Percentiles rank a stretch among this genome's conserved stretches.
Conservation (phyloP, 1,140 invertebrate species). For the Dermatophagoides farinae region DNA sequence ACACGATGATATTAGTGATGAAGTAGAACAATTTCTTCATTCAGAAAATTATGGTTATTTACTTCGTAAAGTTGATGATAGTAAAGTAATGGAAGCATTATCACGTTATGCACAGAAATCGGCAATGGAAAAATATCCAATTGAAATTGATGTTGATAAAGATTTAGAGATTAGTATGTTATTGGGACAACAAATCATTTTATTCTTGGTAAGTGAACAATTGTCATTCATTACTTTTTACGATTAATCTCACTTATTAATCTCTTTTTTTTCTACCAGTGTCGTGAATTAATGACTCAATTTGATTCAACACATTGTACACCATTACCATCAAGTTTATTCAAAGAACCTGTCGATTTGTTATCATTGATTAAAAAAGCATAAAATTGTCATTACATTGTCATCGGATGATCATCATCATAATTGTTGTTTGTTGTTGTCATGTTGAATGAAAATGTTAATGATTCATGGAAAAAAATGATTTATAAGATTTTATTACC, state of each 20-base stretch:
- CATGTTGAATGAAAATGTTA: no score
- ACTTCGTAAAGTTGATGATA: constrained; percentile 24
- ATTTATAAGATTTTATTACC: no score
- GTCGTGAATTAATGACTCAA: constrained; percentile 59
- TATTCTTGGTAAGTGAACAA: constrained; percentile 24
- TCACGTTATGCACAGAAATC: constrained; percentile 34
- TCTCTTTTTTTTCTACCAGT: constrained; percentile 32
- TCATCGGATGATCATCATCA: no score
- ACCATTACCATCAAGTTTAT: constrained; percentile 44
- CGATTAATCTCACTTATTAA: constrained; percentile 16
- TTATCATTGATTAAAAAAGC: not conserved
- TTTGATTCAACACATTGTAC: constrained; percentile 67
- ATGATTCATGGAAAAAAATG: no score
- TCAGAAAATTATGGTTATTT: constrained; percentile 20
- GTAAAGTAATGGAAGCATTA: constrained; percentile 32
- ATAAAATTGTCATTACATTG: not conserved
- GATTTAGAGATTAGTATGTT: constrained; percentile 19
- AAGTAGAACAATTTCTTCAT: constrained; percentile 37
- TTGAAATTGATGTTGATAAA: constrained; percentile 35
- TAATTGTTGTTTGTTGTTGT: no score
- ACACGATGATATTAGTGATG: constrained; percentile 28
- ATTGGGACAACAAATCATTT: constrained; percentile 22
- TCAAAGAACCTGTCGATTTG: constrained; percentile 37
- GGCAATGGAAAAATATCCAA: constrained; percentile 34
- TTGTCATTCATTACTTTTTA: no score